These are phyloP conservation scores for Alfaro cultratus DNA, from an alignment of 2,797 vertebrate species.

Conservation along the genomic window DNA sequence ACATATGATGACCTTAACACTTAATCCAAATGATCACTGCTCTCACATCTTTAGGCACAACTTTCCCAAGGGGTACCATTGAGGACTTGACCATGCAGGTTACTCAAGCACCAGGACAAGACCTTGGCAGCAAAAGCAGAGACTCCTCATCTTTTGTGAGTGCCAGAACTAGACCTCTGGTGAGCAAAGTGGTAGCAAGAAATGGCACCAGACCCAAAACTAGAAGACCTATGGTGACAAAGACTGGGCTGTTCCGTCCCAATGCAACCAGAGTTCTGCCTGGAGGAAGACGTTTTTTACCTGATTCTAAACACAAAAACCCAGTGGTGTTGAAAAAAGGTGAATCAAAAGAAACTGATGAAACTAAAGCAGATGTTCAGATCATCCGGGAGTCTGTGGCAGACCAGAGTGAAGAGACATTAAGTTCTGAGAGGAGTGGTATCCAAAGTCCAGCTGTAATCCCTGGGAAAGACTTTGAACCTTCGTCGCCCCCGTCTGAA, in stretches of 20 bases:
- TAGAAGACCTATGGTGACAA: conserved; percentile 22
- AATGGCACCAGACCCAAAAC: conserved; percentile 42
- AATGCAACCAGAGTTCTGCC: conserved; percentile 57
- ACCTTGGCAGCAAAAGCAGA: conserved; percentile 3
- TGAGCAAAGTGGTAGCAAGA: conserved; percentile 15
- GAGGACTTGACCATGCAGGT: conserved; percentile 36
- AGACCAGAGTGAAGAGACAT: conserved; percentile 13
- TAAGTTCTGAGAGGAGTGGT: conserved; percentile 7
- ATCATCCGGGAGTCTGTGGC: conserved; percentile 11
- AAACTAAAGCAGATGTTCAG: conserved; percentile 29
- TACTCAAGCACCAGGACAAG: conserved; percentile 23
- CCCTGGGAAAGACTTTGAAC: conserved; percentile 29
- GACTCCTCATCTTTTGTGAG: conserved; percentile 13
- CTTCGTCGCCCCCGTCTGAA: not conserved
- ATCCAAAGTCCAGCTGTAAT: conserved; percentile 1
- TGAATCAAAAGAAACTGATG: conserved; percentile 1
- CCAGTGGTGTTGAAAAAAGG: conserved; percentile 19
- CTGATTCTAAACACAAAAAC: conserved; percentile 43
- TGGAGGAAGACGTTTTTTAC: conserved; percentile 20
- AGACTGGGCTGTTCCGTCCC: conserved; percentile 12
- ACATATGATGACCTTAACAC: conserved; percentile 25
- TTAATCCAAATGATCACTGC: conserved; percentile 57
- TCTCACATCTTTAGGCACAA: conserved; percentile 65
- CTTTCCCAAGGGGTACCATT: conserved; percentile 24
- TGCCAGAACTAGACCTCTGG: conserved; percentile 40